Conservation (phyloP, 2,797 vertebrate species). For the Notoglanidium macrostoma region DNA sequence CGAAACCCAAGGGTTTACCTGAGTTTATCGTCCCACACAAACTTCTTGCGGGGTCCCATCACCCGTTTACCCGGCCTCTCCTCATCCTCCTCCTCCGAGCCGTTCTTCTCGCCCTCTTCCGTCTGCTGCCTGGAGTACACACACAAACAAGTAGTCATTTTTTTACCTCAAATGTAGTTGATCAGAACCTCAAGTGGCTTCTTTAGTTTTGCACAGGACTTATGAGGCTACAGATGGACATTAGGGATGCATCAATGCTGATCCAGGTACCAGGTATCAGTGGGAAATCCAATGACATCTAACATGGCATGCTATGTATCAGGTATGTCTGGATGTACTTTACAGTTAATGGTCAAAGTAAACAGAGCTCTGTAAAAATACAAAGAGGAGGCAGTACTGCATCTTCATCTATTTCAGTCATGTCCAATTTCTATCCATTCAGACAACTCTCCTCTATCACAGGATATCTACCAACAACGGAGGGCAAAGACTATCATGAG, state of each 20-base stretch:
- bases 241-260: background rate
- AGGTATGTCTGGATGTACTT: background rate
- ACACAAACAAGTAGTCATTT: background rate
- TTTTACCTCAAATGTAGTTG: background rate
- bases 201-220: background rate
- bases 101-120: conserved; percentile 91
- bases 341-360: background rate
- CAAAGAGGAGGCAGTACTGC: background rate
- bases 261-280: background rate
- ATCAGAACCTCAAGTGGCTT: background rate
- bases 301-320: background rate
- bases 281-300: background rate
- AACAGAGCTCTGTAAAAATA: background rate
- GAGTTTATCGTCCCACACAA: conserved; percentile 94
- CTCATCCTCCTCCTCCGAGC: conserved; percentile 94
- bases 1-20: conserved; percentile 71
- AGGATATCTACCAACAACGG: too few species aligned
- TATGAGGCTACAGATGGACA: background rate
- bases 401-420: too few species aligned
- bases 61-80: conserved; percentile 95
- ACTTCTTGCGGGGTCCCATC: conserved; percentile 95
- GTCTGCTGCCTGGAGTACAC: conserved; percentile 80
- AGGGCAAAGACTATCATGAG: too few species aligned
- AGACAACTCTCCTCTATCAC: too few species aligned
- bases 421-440: too few species aligned